Base-by-base conservation (phyloP, 2,797 vertebrate species). In the Harpagifer antarcticus region DNA sequence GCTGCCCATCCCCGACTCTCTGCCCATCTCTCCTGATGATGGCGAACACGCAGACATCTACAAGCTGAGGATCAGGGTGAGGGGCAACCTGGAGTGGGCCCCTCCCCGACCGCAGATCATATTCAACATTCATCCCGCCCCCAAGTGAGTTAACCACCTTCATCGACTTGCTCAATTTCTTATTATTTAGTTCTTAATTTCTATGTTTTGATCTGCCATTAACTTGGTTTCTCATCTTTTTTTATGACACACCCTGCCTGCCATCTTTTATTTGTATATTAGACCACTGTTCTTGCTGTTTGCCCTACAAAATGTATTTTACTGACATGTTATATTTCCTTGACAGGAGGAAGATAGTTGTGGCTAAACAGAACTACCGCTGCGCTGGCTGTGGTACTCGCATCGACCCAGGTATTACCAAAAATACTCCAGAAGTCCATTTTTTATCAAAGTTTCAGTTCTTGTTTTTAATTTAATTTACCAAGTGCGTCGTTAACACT, bases 81-180 rank as follows among this genome's bases (percentile, higher is more conserved):
- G 98, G 0, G 98, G 98, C 48, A 99, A 99, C 90, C 91, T 99
- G 68, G 98, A 99, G 76, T 99, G 98, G 98, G 98, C 98, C 0
- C 98, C 98, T 0, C 98, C 98, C 0, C 94, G 98, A 54, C 97
- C 98, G 0, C 98, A 99, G 89, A 99, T 99, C 75, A 99, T 99
- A 91, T 99, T 99, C 86, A 99, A 98, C 42, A 90, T 99, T 81
- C 98, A 99, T 76, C 91, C 96, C 17, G 93, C 97, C 9, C 97
- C 96, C n/a, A 96, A 97, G 98, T 99, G 91, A 96, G 91, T 84
- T 33, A 9, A 19, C 9, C 17, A 27, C 27, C 27, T 27, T 42
- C 16, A 47, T 1, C 45, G 33, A 72, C 85, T 44, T 14, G 47
- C 1, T 19, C 5, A 6, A 16, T 45, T 48, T 20, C 2, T 17